Evolutionary conservation across 2,888 invertebrate species (phyloP).

Genomic region (Hybos culiciformis): DNA sequence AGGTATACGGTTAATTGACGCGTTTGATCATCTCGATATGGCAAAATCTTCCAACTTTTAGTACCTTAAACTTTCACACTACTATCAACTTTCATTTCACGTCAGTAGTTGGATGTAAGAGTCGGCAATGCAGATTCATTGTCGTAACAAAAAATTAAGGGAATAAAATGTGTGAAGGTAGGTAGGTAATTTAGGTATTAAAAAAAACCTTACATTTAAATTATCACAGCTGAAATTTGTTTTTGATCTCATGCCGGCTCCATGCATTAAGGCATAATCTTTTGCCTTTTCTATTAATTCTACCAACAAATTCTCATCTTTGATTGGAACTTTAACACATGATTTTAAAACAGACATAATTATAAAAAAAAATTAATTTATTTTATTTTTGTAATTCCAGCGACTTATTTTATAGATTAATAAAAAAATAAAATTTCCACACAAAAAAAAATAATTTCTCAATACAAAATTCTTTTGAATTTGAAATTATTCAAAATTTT

Average conservation of each 20-base stretch:
- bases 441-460: no score
- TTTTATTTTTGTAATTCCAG: background rate
- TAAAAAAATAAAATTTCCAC: no score
- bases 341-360: constrained; percentile 21
- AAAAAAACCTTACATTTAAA: constrained; percentile 39
- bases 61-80: no score
- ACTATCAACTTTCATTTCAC: no score
- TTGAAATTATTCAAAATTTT: no score
- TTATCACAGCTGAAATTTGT: constrained; percentile 51
- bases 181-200: background rate
- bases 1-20: no score
- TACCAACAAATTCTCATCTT: constrained; percentile 45
- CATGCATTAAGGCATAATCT: constrained; percentile 77
- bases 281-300: constrained; percentile 59
- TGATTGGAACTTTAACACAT: constrained; percentile 49
- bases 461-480: no score
- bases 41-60: no score
- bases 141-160: background rate
- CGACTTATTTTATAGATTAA: no score
- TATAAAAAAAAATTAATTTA: constrained; percentile 3
- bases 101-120: no score
- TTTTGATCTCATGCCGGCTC: constrained; percentile 63
- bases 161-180: background rate
- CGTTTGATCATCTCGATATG: no score
- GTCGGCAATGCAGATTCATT: background rate